A percentile compares a stretch with the other conserved stretches of the same genome.
Evolutionary conservation across 2,113 vertebrate species (phyloP).

Genomic region (Scophthalmus maximus): DNA sequence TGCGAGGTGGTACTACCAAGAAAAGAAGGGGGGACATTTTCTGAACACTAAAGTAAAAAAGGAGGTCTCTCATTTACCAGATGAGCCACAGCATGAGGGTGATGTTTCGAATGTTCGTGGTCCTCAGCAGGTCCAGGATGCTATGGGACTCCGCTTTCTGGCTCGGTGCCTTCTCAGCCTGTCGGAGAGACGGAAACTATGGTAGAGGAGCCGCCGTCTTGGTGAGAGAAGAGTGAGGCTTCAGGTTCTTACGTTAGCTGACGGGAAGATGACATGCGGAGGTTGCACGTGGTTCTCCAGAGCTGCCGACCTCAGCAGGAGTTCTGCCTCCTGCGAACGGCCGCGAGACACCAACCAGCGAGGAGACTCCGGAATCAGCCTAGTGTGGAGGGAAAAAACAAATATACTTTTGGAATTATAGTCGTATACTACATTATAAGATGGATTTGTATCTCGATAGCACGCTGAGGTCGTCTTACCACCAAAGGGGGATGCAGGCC

Average conservation of each 20-base stretch:
- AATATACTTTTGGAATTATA: no score
- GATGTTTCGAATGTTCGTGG: slow-evolving; percentile 35
- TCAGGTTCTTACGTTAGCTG: slow-evolving; percentile 23
- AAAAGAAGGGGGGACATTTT: no score
- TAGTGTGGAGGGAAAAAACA: slow-evolving; percentile 6
- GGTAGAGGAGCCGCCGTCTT: background rate
- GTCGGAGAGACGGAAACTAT: background rate
- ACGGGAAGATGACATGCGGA: slow-evolving; percentile 51
- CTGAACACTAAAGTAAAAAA: no score
- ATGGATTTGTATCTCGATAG: background rate
- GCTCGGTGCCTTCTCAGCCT: slow-evolving; percentile 39
- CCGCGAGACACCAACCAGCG: slow-evolving; percentile 65
- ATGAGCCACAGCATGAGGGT: slow-evolving; percentile 58
- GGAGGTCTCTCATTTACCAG: slow-evolving; percentile 45
- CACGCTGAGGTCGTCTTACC: slow-evolving; percentile 42
- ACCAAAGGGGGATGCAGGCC: slow-evolving; percentile 61
- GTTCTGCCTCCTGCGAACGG: slow-evolving; percentile 43
- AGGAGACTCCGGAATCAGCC: slow-evolving; percentile 68
- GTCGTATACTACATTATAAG: no score
- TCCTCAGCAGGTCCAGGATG: slow-evolving; percentile 59
- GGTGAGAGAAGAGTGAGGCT: background rate
- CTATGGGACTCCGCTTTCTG: background rate
- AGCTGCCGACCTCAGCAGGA: slow-evolving; percentile 52
- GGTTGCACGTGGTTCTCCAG: slow-evolving; percentile 54
- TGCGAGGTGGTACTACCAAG: no score